phyloP scores from a whole-genome alignment of 2,797 vertebrate species.

The Aotus griseimembra region DNA sequence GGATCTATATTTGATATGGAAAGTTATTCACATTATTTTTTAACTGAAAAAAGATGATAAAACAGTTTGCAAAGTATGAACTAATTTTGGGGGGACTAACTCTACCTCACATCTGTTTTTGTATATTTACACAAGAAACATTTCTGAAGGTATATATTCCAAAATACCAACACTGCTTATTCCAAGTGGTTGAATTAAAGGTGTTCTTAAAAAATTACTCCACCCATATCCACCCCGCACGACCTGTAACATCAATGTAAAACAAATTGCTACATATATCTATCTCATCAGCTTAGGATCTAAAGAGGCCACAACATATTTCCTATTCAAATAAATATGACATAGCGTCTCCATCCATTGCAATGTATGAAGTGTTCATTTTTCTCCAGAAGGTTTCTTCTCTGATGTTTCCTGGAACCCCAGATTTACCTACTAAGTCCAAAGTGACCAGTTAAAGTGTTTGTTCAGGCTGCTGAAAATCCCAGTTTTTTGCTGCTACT shows the following conservation, averaged over 20 bases:
- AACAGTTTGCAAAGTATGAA: not conserved
- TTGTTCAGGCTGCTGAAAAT: not conserved
- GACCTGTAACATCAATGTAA: not conserved
- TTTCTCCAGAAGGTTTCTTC: not conserved
- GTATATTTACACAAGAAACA: not conserved
- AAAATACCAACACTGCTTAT: not conserved
- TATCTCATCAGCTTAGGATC: not conserved
- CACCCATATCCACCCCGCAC: fast-evolving
- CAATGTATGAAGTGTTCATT: not conserved
- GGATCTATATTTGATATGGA: not conserved
- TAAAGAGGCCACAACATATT: not conserved
- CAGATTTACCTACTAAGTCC: not conserved
- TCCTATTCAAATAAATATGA: not conserved
- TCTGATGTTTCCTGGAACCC: not conserved
- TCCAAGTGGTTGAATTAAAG: conserved; percentile 34
- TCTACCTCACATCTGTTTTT: not conserved
- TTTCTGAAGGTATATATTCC: not conserved
- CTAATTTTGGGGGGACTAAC: not conserved
- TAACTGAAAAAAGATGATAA: not conserved
- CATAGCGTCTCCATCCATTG: not conserved
- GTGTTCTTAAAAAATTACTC: not conserved
- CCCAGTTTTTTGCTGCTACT: not conserved
- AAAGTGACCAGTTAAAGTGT: not conserved
- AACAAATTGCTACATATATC: not conserved
- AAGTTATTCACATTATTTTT: not conserved